A percentile compares a stretch with the other conserved stretches of the same genome.
Evolutionary conservation across 2,113 vertebrate genomes (phyloP).

Genomic region (Crocuta crocuta): DNA sequence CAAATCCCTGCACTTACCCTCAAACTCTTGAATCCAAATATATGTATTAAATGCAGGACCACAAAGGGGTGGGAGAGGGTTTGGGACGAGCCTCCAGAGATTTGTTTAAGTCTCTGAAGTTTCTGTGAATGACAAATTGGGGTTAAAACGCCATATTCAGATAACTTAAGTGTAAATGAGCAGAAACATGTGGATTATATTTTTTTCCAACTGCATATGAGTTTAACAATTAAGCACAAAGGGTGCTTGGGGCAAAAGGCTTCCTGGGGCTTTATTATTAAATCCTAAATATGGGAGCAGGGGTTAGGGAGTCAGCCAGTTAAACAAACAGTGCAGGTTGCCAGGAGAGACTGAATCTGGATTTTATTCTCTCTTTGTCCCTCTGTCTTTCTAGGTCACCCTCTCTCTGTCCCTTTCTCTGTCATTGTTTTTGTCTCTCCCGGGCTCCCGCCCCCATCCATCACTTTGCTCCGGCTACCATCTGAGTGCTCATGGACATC

Average conservation of each 20-base stretch:
- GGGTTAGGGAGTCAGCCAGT: neutral
- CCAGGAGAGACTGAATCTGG: neutral
- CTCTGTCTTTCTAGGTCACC: neutral
- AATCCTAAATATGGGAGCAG: neutral
- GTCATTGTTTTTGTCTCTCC: neutral
- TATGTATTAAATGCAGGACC: neutral
- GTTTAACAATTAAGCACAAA: slow-evolving; percentile 69
- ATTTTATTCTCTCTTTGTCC: neutral
- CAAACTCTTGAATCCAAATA: slow-evolving; percentile 28
- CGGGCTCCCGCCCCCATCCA: neutral
- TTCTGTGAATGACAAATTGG: slow-evolving; percentile 74
- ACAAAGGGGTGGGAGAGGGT: neutral
- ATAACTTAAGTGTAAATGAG: slow-evolving; percentile 73
- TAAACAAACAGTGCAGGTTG: neutral
- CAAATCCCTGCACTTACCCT: neutral
- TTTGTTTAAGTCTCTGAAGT: slow-evolving; percentile 58
- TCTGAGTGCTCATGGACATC: slow-evolving; percentile 43
- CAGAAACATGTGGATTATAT: slow-evolving; percentile 67
- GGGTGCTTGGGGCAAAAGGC: neutral
- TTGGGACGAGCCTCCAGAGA: neutral
- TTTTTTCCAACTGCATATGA: slow-evolving; percentile 37
- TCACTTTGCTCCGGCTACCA: slow-evolving; percentile 13
- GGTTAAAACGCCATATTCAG: slow-evolving; percentile 68
- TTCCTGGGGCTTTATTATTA: slow-evolving; percentile 42
- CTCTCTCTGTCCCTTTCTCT: neutral